Evolutionary conservation across 2,888 invertebrate species (phyloP).

Genomic region (Cryptosula pallasiana): DNA sequence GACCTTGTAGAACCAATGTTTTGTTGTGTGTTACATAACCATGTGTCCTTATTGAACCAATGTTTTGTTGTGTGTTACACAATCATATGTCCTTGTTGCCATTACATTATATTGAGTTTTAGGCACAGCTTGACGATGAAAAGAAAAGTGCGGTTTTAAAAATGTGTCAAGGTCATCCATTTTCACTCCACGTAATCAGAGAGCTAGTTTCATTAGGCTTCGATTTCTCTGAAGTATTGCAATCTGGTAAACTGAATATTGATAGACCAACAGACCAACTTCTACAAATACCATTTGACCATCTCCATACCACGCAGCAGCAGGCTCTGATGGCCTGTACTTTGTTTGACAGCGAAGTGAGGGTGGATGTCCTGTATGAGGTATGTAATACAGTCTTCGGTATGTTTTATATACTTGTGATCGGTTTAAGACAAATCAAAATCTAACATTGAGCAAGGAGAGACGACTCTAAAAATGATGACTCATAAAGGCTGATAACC

Average conservation of each 20-base stretch:
- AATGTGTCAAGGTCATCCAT: neutral
- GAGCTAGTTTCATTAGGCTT: neutral
- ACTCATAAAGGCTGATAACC: neutral
- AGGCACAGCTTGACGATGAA: neutral
- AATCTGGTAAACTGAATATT: neutral
- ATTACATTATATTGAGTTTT: too few relatives aligned
- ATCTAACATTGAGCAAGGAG: neutral
- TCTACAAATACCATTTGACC: neutral
- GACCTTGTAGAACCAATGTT: too few relatives aligned
- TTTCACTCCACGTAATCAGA: neutral
- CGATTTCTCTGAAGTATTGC: neutral
- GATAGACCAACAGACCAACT: neutral
- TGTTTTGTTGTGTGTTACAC: too few relatives aligned
- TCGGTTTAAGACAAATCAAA: too few relatives aligned
- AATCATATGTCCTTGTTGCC: too few relatives aligned
- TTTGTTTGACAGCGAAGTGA: neutral
- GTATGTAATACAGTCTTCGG: too few relatives aligned
- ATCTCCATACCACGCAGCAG: neutral
- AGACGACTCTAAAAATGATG: neutral
- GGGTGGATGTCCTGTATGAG: neutral
- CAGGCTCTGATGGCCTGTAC: neutral
- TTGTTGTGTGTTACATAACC: too few relatives aligned
- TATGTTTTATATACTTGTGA: too few relatives aligned
- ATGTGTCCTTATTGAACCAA: too few relatives aligned
- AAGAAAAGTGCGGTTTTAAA: neutral